A percentile compares a stretch with the other conserved stretches of the same genome.
These are phyloP conservation scores for Acipenser ruthenus DNA, from an alignment of 2,797 vertebrate species.

Conservation along the genomic window DNA sequence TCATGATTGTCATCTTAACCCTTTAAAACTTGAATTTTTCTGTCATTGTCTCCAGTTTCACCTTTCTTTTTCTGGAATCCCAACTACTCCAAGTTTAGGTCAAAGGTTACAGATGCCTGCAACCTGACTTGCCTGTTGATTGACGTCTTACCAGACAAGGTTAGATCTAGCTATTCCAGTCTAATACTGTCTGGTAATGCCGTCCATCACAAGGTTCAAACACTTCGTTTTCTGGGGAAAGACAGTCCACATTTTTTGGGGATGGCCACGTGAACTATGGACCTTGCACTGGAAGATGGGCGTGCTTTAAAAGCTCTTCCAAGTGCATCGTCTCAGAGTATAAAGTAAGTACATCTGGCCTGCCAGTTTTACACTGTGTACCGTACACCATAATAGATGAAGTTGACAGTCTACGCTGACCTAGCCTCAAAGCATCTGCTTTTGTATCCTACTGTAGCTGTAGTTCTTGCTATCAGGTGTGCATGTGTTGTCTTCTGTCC, in stretches of 20 bases:
- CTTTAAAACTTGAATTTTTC: conserved; percentile 20
- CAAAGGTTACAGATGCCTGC: conserved; percentile 46
- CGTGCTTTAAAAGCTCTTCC: conserved; percentile 42
- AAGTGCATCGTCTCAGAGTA: conserved; percentile 50
- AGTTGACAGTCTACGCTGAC: no score
- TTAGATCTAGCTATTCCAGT: conserved; percentile 89
- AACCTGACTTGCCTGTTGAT: conserved; percentile 66
- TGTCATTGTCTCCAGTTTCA: conserved; percentile 33
- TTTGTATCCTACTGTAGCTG: no score
- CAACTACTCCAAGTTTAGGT: conserved; percentile 34
- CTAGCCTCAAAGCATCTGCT: no score
- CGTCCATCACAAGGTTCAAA: conserved; percentile 74
- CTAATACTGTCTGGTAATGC: conserved; percentile 99
- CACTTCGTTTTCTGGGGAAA: conserved; percentile 40
- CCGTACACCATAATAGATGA: no score
- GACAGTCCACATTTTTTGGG: neutral
- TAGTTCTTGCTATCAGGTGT: no score
- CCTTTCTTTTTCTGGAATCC: conserved; percentile 21
- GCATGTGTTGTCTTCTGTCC: no score
- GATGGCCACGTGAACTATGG: conserved; percentile 42
- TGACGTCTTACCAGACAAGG: conserved; percentile 97
- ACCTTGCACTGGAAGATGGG: conserved; percentile 53
- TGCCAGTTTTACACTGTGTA: no score
- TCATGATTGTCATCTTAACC: neutral
- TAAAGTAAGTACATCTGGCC: no score